Conservation (phyloP, 2,888 invertebrate species). For the Argyresthia goedartella region DNA sequence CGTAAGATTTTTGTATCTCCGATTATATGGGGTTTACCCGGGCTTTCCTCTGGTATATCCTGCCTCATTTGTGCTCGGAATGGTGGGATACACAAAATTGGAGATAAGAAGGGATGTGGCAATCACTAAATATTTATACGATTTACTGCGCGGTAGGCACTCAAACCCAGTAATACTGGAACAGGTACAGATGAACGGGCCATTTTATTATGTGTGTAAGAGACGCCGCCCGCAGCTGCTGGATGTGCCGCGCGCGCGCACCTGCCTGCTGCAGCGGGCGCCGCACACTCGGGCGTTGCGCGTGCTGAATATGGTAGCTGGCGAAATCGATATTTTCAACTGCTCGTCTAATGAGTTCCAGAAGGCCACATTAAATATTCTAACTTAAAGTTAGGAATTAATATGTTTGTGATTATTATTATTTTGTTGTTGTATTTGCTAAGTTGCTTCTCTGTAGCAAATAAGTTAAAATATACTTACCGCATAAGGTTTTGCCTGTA, state of each 20-base stretch:
- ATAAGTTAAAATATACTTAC: too few relatives aligned
- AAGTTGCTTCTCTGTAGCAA: too few relatives aligned
- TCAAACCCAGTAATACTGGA: not conserved
- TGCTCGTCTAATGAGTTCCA: not conserved
- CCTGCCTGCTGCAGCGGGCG: not conserved
- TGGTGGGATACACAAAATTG: not conserved
- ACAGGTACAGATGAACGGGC: not conserved
- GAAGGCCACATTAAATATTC: not conserved
- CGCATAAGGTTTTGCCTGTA: too few relatives aligned
- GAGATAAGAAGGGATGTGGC: not conserved
- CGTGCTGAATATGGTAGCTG: not conserved
- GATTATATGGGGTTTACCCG: not conserved
- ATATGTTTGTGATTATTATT: not conserved
- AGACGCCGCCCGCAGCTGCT: not conserved
- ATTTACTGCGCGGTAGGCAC: not conserved
- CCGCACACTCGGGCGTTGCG: not conserved
- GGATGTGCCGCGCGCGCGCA: not conserved
- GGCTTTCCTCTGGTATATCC: not conserved
- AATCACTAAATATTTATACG: not conserved
- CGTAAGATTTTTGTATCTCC: not conserved
- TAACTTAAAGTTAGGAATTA: not conserved
- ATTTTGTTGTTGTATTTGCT: not conserved
- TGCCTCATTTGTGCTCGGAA: not conserved
- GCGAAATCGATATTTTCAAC: not conserved
- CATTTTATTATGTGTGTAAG: not conserved